These are phyloP conservation scores for Nematolebias whitei DNA, from an alignment of 2,113 vertebrate genomes.

Conservation along the genomic window DNA sequence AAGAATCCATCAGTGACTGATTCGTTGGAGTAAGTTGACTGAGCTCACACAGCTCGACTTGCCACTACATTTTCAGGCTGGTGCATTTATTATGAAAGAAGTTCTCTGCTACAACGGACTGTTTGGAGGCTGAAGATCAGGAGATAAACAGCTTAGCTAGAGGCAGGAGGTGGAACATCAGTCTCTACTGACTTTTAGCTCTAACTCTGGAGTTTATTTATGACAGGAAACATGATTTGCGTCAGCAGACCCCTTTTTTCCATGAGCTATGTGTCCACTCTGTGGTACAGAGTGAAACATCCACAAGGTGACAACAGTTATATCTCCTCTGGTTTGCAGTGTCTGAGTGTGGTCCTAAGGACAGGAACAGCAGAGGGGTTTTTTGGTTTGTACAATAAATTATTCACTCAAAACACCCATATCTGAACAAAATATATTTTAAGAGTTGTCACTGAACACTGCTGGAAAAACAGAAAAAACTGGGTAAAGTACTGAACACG, in stretches of 20 bases:
- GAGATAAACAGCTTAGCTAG: neutral
- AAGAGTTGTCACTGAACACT: no score
- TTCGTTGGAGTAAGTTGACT: slow-evolving; percentile 26
- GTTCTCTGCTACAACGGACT: slow-evolving; percentile 3
- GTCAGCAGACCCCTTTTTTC: slow-evolving; percentile 57
- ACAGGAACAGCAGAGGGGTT: no score
- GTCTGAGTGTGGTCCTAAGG: no score
- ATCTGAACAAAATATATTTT: no score
- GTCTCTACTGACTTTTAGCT: no score
- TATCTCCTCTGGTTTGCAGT: neutral
- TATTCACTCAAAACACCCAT: no score
- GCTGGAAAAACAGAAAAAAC: no score
- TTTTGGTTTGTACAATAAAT: no score
- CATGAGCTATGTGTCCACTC: slow-evolving; percentile 38
- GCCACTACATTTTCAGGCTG: slow-evolving; percentile 6
- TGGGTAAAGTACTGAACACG: no score
- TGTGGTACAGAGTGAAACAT: neutral
- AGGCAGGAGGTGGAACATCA: slow-evolving; percentile 16
- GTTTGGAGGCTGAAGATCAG: slow-evolving; percentile 5
- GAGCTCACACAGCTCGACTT: neutral
- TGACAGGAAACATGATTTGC: slow-evolving; percentile 69
- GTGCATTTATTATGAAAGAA: slow-evolving; percentile 23
- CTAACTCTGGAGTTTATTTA: slow-evolving; percentile 64
- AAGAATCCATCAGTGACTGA: no score
- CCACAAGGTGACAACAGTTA: slow-evolving; percentile 59